phyloP scores from a whole-genome alignment of 2,113 vertebrate species.

The Heterochromis multidens region DNA sequence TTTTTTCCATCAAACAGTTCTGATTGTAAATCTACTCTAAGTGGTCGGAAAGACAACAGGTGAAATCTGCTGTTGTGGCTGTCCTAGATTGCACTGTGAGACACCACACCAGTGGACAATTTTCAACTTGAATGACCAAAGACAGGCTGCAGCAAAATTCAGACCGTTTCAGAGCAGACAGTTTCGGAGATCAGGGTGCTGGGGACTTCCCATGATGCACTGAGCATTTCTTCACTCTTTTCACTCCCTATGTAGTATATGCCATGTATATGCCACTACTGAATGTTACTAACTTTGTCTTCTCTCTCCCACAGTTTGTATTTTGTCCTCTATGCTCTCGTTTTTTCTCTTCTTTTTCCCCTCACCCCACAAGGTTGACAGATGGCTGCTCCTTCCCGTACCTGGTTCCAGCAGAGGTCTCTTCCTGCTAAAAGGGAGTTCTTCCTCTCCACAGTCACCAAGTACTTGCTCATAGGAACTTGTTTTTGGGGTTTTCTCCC shows the following conservation, averaged over 20 bases:
- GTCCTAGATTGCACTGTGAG: neutral
- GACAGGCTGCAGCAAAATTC: neutral
- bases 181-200: neutral
- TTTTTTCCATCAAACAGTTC: neutral
- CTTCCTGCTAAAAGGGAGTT: neutral
- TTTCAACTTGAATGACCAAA: neutral
- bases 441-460: neutral
- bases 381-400: no score
- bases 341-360: neutral
- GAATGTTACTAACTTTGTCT: neutral
- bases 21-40: neutral
- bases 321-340: neutral
- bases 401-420: no score
- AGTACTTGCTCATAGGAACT: neutral
- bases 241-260: neutral
- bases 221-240: neutral
- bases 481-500: neutral
- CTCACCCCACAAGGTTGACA: neutral
- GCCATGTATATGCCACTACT: neutral
- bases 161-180: neutral
- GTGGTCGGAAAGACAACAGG: neutral
- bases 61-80: neutral
- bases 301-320: neutral
- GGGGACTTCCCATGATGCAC: accelerated
- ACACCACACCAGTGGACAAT: neutral